A percentile compares a stretch with the other conserved stretches of the same genome.
Evolutionary conservation across 2,113 vertebrate genomes (phyloP).

Genomic region (Tragelaphus scriptus): DNA sequence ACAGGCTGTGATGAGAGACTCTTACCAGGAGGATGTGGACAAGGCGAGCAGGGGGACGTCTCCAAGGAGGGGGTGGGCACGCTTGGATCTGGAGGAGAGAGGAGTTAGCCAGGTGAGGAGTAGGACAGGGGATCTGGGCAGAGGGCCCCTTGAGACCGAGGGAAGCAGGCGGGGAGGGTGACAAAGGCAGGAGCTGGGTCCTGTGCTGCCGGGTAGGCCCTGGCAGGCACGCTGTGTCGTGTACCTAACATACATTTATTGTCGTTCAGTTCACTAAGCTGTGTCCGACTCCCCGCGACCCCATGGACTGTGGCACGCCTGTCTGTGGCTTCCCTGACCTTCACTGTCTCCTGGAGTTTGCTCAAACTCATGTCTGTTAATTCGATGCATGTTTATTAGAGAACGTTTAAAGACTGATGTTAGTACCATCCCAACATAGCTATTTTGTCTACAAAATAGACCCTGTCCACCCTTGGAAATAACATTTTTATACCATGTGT

Average conservation of each 20-base stretch:
- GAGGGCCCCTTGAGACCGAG: rapidly evolving
- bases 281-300: rapidly evolving
- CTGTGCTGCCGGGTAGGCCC: rapidly evolving
- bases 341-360: not conserved
- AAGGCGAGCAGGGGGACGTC: not conserved
- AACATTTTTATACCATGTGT: not conserved
- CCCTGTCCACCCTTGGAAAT: not conserved
- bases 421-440: not conserved
- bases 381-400: not conserved
- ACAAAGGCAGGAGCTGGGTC: not conserved
- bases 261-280: not conserved
- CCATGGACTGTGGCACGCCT: not conserved
- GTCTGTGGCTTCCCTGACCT: not conserved
- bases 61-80: not conserved
- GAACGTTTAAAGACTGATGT: not conserved
- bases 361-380: not conserved
- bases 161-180: not conserved
- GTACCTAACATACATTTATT: rapidly evolving
- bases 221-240: not conserved
- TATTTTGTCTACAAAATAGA: not conserved
- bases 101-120: rapidly evolving
- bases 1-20: not conserved
- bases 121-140: not conserved
- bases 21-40: rapidly evolving
- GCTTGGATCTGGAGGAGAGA: not conserved